A percentile compares a stretch with the other conserved stretches of the same genome.
phyloP scores from a whole-genome alignment of 2,113 vertebrate species.

The Puma concolor region DNA sequence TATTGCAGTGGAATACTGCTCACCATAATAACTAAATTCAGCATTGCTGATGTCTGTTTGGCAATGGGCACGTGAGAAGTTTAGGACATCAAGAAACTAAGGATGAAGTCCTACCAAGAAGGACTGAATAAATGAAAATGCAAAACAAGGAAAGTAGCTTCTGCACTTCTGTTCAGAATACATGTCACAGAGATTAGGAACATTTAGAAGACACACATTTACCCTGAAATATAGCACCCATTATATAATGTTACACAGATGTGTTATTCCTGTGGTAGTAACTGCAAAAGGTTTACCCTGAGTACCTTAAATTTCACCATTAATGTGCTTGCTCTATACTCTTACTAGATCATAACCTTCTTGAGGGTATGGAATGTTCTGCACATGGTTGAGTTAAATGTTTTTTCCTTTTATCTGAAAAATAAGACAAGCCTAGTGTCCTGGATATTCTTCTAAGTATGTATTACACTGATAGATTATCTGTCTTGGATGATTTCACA shows the following conservation, averaged over 20 bases:
- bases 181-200: not conserved
- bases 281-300: not conserved
- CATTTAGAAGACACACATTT: slow-evolving; percentile 22
- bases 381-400: not conserved
- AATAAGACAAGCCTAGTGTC: not conserved
- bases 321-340: not conserved
- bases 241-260: not conserved
- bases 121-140: not conserved
- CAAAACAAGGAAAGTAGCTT: not conserved
- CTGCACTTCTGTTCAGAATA: not conserved
- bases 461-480: not conserved
- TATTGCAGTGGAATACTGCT: not conserved
- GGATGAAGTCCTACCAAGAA: not conserved
- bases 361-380: not conserved
- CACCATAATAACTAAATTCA: not conserved
- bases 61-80: not conserved
- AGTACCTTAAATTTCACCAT: not conserved
- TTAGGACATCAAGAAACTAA: not conserved
- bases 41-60: not conserved
- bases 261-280: not conserved
- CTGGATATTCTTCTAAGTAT: not conserved
- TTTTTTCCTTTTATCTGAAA: slow-evolving; percentile 1
- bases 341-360: not conserved
- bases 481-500: not conserved
- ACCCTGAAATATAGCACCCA: not conserved